Evolutionary conservation across 2,888 invertebrate genomes (phyloP), one percentile per base, ranked within the genome.

Genomic region (Matsumyia berberina): DNA sequence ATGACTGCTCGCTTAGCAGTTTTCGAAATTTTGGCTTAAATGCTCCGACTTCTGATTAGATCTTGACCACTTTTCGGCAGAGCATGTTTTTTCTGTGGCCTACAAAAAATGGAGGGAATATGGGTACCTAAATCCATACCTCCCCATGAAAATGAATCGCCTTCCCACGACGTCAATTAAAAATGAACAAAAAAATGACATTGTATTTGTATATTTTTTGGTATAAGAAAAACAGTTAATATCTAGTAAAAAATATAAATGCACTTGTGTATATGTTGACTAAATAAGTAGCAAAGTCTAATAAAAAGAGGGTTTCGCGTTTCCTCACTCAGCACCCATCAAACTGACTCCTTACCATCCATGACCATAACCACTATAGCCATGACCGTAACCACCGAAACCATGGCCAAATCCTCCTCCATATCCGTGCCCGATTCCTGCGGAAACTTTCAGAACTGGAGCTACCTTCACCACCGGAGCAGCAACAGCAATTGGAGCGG

Each of bases 401-500:
- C 78, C 73, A 64, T 60, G 44, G 8, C 79, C 79, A 35, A 44
- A 85, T 19, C 77, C 55, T 19, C 77, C 55, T 3, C 89, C 89
- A 31, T 86, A 72, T 0, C 89, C 89, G 69, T 88, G 76, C 0
- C 87, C 88, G 62, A 81, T 74, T 39, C 67, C 86, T 46, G 74
- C 46, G 35, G 82, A 70, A 33, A 86, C 86, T 17, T 81, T 85
- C 15, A 74, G 37, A 15, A 78, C 85, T 5, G 86, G 77, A 60
- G 82, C 74, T 37, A 85, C 86, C 11, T 78, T 82, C 15, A 72
- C 42, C 8, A 78, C 85, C 6, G 86, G 86, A 55, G 87, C 88
- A 80, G 87, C 87, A 24, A 87, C 87, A 53, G 60, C 88, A 80
- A 83, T 88, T 77, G 51, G 90, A 88, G 60, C 88, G 60, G 55